A percentile compares a stretch with the other conserved stretches of the same genome.
Evolutionary conservation across 2,888 invertebrate genomes (phyloP).

Genomic region (Ennomos fuscantarius): DNA sequence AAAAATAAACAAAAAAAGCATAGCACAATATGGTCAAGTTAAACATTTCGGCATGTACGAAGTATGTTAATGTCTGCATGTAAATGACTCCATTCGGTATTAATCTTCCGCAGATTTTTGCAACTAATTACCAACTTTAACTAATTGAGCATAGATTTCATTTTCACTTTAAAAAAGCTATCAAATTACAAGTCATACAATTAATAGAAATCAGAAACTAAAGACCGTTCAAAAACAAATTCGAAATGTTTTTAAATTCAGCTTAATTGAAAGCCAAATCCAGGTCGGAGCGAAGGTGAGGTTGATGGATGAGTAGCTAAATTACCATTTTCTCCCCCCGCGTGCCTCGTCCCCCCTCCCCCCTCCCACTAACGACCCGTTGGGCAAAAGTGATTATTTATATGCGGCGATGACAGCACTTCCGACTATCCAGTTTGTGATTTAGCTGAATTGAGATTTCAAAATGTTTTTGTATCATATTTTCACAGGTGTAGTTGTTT

Average conservation of each 20-base stretch:
- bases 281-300: constrained; percentile 69
- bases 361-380: constrained; percentile 65
- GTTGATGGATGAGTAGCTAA: constrained; percentile 77
- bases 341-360: constrained; percentile 39
- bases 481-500: constrained; percentile 35
- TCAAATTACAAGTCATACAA: constrained; percentile 1
- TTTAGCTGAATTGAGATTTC: constrained; percentile 64
- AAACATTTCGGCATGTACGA: no score
- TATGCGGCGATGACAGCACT: constrained; percentile 73
- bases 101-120: no score
- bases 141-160: no score
- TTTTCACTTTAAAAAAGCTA: not conserved
- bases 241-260: constrained; percentile 42
- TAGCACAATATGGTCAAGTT: no score
- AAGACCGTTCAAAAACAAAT: constrained; percentile 23
- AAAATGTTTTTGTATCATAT: constrained; percentile 46
- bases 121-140: no score
- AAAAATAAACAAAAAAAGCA: no score
- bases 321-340: constrained; percentile 59
- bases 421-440: constrained; percentile 71
- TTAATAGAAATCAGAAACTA: constrained; percentile 12
- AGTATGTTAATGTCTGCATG: no score
- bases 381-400: constrained; percentile 77
- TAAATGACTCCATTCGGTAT: no score
- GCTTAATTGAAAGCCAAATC: constrained; percentile 71